Conservation (phyloP, 2,113 vertebrate species). For the Rhinolophus sinicus region DNA sequence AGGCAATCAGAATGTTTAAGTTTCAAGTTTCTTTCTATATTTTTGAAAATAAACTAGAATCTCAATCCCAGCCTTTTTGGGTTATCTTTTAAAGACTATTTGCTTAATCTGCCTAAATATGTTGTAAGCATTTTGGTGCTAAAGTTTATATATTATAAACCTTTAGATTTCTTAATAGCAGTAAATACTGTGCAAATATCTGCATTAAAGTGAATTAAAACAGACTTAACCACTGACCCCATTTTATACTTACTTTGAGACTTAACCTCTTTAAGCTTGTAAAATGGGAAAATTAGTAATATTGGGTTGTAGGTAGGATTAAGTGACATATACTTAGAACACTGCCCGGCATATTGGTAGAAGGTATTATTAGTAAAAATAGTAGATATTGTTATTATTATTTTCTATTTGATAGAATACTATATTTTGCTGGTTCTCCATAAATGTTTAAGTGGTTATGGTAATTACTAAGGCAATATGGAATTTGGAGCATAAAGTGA, state of each 20-base stretch:
- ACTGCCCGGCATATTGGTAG: background rate
- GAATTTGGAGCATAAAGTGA: background rate
- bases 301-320: background rate
- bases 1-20: background rate
- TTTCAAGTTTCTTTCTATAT: background rate
- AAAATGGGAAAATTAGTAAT: background rate
- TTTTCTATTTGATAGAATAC: background rate
- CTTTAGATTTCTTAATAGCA: slow-evolving; percentile 7
- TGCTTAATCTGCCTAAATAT: slow-evolving; percentile 49
- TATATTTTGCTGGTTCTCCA: background rate
- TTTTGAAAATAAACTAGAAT: slow-evolving; percentile 24
- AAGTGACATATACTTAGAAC: background rate
- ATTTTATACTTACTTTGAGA: slow-evolving; percentile 11
- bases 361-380: background rate
- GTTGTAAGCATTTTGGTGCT: background rate
- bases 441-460: background rate
- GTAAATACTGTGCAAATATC: slow-evolving; percentile 19
- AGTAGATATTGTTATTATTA: background rate
- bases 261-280: background rate
- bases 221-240: background rate
- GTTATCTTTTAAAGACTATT: slow-evolving; percentile 28
- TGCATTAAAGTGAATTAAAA: slow-evolving; percentile 37
- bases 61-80: background rate
- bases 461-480: background rate
- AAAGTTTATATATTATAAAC: background rate